These are phyloP conservation scores for Channa maculata DNA, from an alignment of 2,113 vertebrate species.

Conservation along the genomic window DNA sequence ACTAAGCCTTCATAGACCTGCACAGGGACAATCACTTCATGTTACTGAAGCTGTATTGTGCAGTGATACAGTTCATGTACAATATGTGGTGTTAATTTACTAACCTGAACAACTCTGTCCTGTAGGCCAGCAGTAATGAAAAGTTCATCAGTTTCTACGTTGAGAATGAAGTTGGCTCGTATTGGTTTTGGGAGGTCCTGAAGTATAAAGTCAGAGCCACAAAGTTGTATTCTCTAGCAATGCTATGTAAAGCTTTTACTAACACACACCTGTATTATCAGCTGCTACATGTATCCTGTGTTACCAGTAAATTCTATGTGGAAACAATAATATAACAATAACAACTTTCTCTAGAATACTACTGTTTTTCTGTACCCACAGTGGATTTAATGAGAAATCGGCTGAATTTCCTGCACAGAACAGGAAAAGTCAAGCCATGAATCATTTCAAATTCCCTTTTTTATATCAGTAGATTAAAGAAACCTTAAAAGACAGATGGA, in stretches of 20 bases:
- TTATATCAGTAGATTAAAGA: neutral
- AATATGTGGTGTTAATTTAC: neutral
- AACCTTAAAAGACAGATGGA: neutral
- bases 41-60: neutral
- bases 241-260: neutral
- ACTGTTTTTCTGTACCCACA: neutral
- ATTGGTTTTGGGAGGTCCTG: slow-evolving; percentile 86
- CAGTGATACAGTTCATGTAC: neutral
- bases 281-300: neutral
- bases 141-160: slow-evolving; percentile 87
- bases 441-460: neutral
- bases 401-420: neutral
- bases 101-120: slow-evolving; percentile 87
- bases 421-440: too few species aligned
- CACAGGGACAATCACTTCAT: neutral
- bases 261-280: neutral
- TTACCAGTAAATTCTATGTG: neutral
- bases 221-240: neutral
- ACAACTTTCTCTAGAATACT: neutral
- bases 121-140: slow-evolving; percentile 88
- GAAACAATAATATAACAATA: neutral
- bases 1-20: slow-evolving; percentile 88
- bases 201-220: neutral
- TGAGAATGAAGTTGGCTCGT: slow-evolving; percentile 87
- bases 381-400: neutral